Evolutionary conservation across 2,797 vertebrate genomes (phyloP), one percentile per base, ranked within the genome.

Genomic region (Sibirionetta formosa): DNA sequence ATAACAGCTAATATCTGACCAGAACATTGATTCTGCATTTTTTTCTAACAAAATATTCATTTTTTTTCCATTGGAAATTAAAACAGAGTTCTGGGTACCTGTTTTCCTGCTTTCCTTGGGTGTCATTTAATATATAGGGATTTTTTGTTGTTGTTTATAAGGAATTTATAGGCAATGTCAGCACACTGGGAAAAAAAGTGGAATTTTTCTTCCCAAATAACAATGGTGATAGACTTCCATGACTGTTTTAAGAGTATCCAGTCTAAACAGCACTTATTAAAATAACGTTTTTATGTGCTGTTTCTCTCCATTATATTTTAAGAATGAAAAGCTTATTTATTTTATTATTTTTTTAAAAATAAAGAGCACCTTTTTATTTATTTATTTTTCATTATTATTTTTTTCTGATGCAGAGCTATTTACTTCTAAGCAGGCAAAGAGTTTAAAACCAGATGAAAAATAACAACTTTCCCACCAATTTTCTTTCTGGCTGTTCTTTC

Each of bases 241-340:
- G 44, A 65, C 66, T 86, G 60, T 11, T 72, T 84, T 91, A 79
- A 94, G 66, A 92, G 7, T 77, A 96, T 68, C 53, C 38, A 56
- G 9, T 83, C n/a, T 86, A 26, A 29, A 78, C 42, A 89, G 1
- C 26, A 70, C 5, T 88, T 79, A 85, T 51, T 86, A 73, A 85
- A 87, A 63, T 60, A 54, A 4, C 20, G 72, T 57, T 91, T 96
- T 93, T 93, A 66, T 96, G 75, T 40, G 24, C 14, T 86, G 4
- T 70, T 91, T 64, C 13, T 94, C 40, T 80, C 56, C 65, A 88
- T 91, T 95, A 95, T 48, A 58, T 15, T 84, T 29, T 22, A 35
- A 91, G 66, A 94, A 93, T 82, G 11, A 97, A 97, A 97, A 95
- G 92, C 63, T 90, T 44, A 42, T 42, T 42, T 42, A 18, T 42